These are phyloP conservation scores for Elanoides forficatus DNA, from an alignment of 2,113 vertebrate species.

Conservation along the genomic window DNA sequence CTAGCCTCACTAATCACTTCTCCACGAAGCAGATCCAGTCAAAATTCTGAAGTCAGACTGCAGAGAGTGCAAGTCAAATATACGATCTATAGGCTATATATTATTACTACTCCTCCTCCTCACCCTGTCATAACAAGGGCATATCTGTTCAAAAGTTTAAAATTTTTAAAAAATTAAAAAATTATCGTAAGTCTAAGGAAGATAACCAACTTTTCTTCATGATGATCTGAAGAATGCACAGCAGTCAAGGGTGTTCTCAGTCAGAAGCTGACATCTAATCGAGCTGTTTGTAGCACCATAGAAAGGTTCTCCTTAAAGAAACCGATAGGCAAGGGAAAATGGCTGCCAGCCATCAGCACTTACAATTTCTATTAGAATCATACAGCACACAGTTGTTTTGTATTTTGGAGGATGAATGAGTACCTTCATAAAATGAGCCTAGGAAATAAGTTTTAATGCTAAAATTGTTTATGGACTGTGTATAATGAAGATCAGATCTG, in stretches of 20 bases:
- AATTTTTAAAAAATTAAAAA: neutral
- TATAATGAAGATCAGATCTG: neutral
- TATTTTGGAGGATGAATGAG: neutral
- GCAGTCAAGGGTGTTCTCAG: neutral
- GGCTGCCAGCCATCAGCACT: neutral
- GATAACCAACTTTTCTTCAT: neutral
- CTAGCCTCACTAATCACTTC: neutral
- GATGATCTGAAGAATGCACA: neutral
- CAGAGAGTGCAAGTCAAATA: neutral
- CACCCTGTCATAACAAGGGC: neutral
- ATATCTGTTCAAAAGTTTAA: neutral
- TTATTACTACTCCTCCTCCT: neutral
- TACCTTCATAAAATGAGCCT: neutral
- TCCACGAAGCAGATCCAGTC: neutral
- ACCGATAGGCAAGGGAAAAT: fast-evolving
- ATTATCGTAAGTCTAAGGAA: neutral
- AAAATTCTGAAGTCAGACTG: neutral
- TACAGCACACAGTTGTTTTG: neutral
- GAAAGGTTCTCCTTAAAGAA: neutral
- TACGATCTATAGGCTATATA: neutral
- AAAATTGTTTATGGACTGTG: neutral
- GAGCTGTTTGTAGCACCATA: neutral
- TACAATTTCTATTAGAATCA: neutral
- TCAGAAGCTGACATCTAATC: neutral
- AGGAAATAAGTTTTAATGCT: neutral